Evolutionary conservation across 2,888 invertebrate species (phyloP), one percentile per base, ranked within the genome.

Genomic region (Eupeodes luniger): DNA sequence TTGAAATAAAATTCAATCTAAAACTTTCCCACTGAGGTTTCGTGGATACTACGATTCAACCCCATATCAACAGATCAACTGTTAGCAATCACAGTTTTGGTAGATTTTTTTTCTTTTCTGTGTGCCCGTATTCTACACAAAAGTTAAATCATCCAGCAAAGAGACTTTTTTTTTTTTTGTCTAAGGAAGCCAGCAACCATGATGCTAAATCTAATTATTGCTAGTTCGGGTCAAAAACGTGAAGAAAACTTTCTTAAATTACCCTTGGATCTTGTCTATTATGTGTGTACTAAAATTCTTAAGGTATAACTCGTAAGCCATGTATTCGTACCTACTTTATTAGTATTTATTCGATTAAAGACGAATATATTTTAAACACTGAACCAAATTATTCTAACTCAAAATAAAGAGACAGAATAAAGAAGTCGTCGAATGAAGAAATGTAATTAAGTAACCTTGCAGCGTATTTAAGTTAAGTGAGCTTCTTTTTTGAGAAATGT

Each of bases 201-300:
- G 27, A 51, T 16, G 10, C 53, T 69, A 76, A 85, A 85, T 85
- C 80, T 61, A 40, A 85, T 80, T 76, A 85, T 80, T 76, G 80
- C 75, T 76, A 72, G 80, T 85, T 80, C 75, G 70, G 84, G 79
- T 79, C 84, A 67, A 57, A 44, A 75, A 61, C 78, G 78, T 83
- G 69, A 40, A 62, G 62, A 79, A 79, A 69, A 69, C 69, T 69
- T 84, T 79, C 75, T 47, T 7, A n/a, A 79, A 69, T n/a, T 69
- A 59, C 40, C 59, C 57, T 6, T 16, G 34, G 49, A 9, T 51
- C 27, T 11, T 62, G 11, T 44, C 12, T 6, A 40, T 67, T 67
- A n/a, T 36, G n/a, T 67, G 51, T 51, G 14, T 0, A 51, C 10
- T 16, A 16, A 36, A 40, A 36, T 53, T 40, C 40, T 53, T 55